A percentile compares a stretch with the other conserved stretches of the same genome.
phyloP scores from a whole-genome alignment of 2,888 invertebrate species.

The Neuroscelio doddi region DNA sequence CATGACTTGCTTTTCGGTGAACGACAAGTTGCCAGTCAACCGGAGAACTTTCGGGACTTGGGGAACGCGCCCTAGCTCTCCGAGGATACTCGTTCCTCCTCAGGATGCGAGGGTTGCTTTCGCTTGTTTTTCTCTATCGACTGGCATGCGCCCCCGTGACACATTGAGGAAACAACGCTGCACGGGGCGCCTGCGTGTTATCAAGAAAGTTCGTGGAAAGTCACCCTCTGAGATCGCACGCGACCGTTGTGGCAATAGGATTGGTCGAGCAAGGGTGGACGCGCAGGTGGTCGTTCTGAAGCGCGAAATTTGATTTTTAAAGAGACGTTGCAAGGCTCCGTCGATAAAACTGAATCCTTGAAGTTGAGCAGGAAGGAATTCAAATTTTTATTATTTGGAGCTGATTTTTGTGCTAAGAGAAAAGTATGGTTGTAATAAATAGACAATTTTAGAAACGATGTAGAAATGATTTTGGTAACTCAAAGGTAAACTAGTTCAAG shows the following conservation, averaged over 20 bases:
- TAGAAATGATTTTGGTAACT: too few species aligned
- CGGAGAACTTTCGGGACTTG: conserved; percentile 19
- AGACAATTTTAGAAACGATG: too few species aligned
- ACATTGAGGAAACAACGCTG: conserved; percentile 47
- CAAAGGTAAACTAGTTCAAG: too few species aligned
- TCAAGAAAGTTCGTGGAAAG: conserved; percentile 5
- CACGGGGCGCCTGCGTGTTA: conserved; percentile 54
- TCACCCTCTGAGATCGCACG: neutral
- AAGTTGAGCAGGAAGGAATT: too few species aligned
- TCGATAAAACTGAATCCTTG: too few species aligned
- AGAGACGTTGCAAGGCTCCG: neutral
- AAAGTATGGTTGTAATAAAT: too few species aligned
- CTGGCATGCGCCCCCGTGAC: conserved; percentile 63
- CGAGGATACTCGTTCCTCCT: conserved; percentile 23
- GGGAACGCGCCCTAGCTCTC: neutral
- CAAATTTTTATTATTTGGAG: too few species aligned
- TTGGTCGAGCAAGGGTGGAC: conserved; percentile 6
- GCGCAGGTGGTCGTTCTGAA: conserved; percentile 19
- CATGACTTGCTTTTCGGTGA: conserved; percentile 12
- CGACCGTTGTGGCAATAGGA: neutral
- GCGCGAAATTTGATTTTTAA: conserved; percentile 5
- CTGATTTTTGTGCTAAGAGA: too few species aligned
- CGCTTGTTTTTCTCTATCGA: conserved; percentile 60
- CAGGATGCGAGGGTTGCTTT: conserved; percentile 54
- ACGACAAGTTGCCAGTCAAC: conserved; percentile 31